Conservation (phyloP, 2,888 invertebrate genomes). For the Fabriciana adippe region DNA sequence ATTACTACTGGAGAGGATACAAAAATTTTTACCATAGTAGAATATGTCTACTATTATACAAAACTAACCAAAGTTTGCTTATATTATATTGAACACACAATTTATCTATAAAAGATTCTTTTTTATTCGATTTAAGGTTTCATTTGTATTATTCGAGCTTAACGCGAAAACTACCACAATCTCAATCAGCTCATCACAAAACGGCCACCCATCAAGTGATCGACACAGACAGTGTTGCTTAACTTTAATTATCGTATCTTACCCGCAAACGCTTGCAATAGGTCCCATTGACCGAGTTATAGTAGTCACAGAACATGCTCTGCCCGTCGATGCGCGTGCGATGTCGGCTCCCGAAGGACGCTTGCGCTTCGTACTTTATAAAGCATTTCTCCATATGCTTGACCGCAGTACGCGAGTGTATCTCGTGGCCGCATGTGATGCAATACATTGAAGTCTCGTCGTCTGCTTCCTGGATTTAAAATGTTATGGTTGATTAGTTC, state of each 20-base stretch:
- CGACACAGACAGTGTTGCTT: neutral
- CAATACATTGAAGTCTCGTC: constrained; percentile 94
- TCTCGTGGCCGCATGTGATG: constrained; percentile 98
- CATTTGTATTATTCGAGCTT: no score
- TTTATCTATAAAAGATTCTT: no score
- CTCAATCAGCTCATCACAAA: no score
- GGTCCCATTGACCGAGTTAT: constrained; percentile 92
- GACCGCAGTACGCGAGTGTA: constrained; percentile 94
- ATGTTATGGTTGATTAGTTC: neutral
- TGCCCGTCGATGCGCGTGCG: constrained; percentile 96
- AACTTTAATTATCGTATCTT: constrained; percentile 38
- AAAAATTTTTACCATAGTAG: no score
- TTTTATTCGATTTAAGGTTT: no score
- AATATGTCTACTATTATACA: no score
- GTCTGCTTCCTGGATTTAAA: constrained; percentile 72
- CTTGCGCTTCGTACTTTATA: constrained; percentile 98
- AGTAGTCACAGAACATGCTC: constrained; percentile 99
- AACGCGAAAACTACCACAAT: no score
- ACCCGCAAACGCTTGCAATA: constrained; percentile 97
- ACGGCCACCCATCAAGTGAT: no score
- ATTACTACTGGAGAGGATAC: no score
- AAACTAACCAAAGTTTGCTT: no score
- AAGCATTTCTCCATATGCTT: constrained; percentile 99
- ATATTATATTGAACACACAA: no score
- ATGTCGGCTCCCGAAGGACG: constrained; percentile 97